Conservation (phyloP, 2,797 vertebrate species). For the Aythya fuligula region DNA sequence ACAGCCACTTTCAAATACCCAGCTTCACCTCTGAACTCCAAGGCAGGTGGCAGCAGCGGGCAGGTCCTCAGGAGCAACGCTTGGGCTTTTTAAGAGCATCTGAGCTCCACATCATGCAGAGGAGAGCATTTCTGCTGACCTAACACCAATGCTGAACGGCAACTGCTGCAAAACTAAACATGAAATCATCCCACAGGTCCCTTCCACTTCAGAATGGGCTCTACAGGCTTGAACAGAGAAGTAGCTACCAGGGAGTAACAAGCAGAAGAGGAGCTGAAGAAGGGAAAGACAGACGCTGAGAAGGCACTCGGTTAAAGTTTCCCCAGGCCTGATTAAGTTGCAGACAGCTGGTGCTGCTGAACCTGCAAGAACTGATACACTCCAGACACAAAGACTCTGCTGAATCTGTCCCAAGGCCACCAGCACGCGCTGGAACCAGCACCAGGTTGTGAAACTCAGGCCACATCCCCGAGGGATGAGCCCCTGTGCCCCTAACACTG, state of each 20-base stretch:
- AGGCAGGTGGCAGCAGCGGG: not conserved
- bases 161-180: not conserved
- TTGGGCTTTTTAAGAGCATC: not conserved
- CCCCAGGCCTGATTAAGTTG: not conserved
- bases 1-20: not conserved
- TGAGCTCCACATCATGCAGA: not conserved
- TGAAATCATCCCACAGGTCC: not conserved
- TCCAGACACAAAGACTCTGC: not conserved
- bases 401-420: not conserved
- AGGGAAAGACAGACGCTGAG: not conserved
- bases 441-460: not conserved
- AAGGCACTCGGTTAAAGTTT: not conserved
- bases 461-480: not conserved
- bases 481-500: not conserved
- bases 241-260: not conserved
- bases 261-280: not conserved
- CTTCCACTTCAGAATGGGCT: not conserved
- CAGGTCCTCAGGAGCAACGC: not conserved
- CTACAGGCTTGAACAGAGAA: not conserved
- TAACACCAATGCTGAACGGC: not conserved
- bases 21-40: not conserved
- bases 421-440: not conserved
- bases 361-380: not conserved
- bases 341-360: not conserved
- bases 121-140: not conserved